A percentile compares a stretch with the other conserved stretches of the same genome.
Conservation (phyloP, 2,113 vertebrate species). For the Megaptera novaeangliae region DNA sequence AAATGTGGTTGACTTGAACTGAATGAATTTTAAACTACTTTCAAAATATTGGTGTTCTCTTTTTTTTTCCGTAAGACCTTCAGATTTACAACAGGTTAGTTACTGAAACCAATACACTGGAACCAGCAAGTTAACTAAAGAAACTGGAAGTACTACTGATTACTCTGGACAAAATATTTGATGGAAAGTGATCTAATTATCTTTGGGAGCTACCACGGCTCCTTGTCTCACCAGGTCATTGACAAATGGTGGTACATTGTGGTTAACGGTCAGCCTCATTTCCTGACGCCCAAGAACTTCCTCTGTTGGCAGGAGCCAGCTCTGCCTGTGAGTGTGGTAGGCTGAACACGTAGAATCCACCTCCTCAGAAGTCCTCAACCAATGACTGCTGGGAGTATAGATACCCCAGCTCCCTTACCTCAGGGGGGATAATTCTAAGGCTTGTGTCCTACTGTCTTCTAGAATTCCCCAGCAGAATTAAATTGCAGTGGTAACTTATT, state of each 20-base stretch:
- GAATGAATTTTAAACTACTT: constrained; percentile 4
- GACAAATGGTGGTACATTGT: neutral
- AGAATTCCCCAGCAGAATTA: neutral
- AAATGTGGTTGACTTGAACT: neutral
- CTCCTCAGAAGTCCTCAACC: neutral
- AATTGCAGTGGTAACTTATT: neutral
- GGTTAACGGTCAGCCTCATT: neutral
- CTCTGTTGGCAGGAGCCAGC: neutral
- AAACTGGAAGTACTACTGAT: neutral
- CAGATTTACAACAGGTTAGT: neutral
- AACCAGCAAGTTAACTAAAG: neutral
- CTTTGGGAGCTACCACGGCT: neutral
- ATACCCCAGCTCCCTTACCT: neutral
- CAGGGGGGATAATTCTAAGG: neutral
- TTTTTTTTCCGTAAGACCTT: neutral
- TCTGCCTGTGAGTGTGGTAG: neutral
- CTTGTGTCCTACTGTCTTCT: neutral
- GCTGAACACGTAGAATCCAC: neutral
- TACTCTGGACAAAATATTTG: neutral
- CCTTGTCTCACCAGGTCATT: neutral
- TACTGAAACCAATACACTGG: neutral
- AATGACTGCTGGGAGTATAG: neutral
- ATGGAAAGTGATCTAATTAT: neutral
- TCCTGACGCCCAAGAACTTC: neutral
- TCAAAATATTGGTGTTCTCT: neutral